A percentile compares a stretch with the other conserved stretches of the same genome.
phyloP scores from a whole-genome alignment of 1,140 invertebrate genomes.

The Polypedilum vanderplanki region DNA sequence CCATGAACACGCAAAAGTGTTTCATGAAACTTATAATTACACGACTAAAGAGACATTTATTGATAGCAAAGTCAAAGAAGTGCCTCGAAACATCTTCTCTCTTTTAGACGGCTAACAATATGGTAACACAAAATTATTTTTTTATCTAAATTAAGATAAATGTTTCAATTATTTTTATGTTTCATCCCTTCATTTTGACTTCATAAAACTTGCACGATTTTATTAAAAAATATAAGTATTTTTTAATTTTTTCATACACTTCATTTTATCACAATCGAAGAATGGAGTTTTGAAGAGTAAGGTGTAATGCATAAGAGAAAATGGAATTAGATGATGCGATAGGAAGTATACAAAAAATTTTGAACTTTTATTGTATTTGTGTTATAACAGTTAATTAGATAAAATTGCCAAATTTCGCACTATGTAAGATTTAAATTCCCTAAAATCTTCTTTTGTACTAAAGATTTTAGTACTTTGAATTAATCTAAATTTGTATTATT shows the following conservation, averaged over 20 bases:
- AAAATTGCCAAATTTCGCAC: too few relatives aligned
- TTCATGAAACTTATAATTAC: background rate
- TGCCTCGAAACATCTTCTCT: background rate
- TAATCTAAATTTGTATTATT: too few relatives aligned
- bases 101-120: background rate
- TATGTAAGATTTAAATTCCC: too few relatives aligned
- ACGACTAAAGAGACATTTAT: constrained; percentile 20
- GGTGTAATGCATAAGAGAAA: too few relatives aligned
- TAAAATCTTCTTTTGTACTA: too few relatives aligned
- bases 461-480: too few relatives aligned
- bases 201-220: background rate
- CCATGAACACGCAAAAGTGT: background rate
- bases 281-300: too few relatives aligned
- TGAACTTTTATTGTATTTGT: too few relatives aligned
- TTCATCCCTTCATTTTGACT: background rate
- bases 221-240: background rate
- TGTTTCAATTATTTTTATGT: constrained; percentile 23
- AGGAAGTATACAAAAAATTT: too few relatives aligned
- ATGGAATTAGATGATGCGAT: too few relatives aligned
- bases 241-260: background rate
- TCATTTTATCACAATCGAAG: constrained; percentile 21
- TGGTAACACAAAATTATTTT: background rate
- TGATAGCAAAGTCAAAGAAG: background rate
- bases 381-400: too few relatives aligned
- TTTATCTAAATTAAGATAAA: constrained; percentile 26